Percentiles rank a stretch among this genome's conserved stretches.
Conservation (phyloP, 2,113 vertebrate genomes). For the Antigone vipio region DNA sequence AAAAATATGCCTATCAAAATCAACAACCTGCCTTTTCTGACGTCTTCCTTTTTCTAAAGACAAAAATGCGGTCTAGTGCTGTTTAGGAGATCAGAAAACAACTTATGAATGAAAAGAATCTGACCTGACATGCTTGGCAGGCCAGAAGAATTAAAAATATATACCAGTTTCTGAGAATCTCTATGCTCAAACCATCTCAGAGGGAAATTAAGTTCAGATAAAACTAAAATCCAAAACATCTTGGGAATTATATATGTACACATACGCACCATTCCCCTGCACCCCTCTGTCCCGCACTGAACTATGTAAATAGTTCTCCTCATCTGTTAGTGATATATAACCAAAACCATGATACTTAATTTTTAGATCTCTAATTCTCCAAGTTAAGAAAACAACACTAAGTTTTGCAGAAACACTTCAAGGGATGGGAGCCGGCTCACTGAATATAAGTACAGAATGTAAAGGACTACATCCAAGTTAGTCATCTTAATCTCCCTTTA, state of each 20-base stretch:
- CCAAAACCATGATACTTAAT: not conserved
- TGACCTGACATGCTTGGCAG: not conserved
- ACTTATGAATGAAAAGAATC: not conserved
- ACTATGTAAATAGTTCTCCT: not conserved
- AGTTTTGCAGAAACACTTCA: not conserved
- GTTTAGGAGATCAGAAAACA: constrained; percentile 38
- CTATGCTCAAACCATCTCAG: not conserved
- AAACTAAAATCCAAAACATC: not conserved
- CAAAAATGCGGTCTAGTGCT: not conserved
- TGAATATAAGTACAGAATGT: not conserved
- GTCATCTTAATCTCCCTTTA: not conserved
- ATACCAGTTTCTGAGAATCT: not conserved
- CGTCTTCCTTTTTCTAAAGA: not conserved
- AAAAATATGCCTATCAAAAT: not conserved
- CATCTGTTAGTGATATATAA: not conserved
- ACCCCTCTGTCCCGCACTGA: accelerated
- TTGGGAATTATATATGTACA: not conserved
- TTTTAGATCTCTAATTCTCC: not conserved
- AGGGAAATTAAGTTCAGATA: not conserved
- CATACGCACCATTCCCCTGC: accelerated
- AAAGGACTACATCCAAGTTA: not conserved
- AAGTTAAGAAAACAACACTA: not conserved
- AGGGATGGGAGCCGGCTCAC: not conserved
- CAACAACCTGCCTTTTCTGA: constrained; percentile 16
- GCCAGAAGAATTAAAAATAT: not conserved